Base-by-base conservation (phyloP, 2,113 vertebrate species). In the Chaenogobius annularis region DNA sequence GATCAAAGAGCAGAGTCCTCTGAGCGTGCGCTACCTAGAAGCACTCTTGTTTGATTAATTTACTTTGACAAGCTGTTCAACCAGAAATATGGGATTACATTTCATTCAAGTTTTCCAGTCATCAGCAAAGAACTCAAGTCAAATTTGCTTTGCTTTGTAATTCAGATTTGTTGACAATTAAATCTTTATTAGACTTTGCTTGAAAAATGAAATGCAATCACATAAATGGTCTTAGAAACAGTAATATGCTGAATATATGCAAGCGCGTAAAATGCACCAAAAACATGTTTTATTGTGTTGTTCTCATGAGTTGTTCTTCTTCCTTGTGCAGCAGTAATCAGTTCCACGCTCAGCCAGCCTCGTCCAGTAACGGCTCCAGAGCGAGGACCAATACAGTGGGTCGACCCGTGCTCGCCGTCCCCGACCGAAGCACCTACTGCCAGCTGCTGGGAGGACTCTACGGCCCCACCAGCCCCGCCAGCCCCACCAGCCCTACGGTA, bases 341-440 rank as follows among this genome's bases (percentile, higher is more conserved):
- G 79, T 88, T 86, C 80, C 89, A 88, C 43, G 74, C 81, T 48
- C 84, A 84, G 79, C 64, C 83, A 70, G 77, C 74, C 68, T 76
- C 90, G 66, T 83, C 87, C 19, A 78, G 75, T 43, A 58, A 82
- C 63, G 54, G 68, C 31, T 85, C 88, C 20, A 52, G 75, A 77
- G 19, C 74, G 14, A 77, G 85, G 78, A 69, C 80, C 77, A 94
- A 92, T 91, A 90, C 93, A 78, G 93, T 69, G 40, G 85, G 92
- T 40, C 93, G 93, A 72, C 93, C 90, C 4, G 93, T 95, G 81
- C 90, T 94, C 73, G 88, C 89, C 8, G 91, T 93, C 71, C 93
- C 94, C 0, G 93, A 94, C 72, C 91, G 94, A 0, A 74, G 91
- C 80, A 88, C 93, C 78, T 95, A 90, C 85, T 87, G 79, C 81